Conservation (phyloP, 1,140 invertebrate species). For the Drosophila murphyi region DNA sequence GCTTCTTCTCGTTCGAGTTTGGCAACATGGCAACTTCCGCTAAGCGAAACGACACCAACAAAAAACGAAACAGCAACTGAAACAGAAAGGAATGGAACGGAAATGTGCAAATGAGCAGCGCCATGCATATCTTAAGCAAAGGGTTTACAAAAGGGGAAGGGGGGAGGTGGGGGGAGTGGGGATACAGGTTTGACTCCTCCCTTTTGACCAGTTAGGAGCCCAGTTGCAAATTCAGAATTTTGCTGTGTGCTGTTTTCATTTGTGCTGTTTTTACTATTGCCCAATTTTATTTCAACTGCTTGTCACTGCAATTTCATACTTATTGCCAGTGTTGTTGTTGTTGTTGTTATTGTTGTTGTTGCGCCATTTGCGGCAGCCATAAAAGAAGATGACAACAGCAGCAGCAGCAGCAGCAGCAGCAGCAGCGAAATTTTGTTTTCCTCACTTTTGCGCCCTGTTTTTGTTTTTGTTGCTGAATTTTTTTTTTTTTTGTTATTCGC, state of each 20-base stretch:
- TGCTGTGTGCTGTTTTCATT: slow-evolving; percentile 4
- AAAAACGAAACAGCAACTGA: slow-evolving; percentile 14
- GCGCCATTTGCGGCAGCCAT: slow-evolving; percentile 45
- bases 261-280: slow-evolving; percentile 14
- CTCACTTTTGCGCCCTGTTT: slow-evolving; percentile 11
- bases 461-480: slow-evolving; percentile 25
- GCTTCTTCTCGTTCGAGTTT: slow-evolving; percentile 24
- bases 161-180: not conserved
- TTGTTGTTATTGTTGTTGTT: slow-evolving; percentile 3
- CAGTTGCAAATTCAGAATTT: slow-evolving; percentile 3
- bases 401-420: slow-evolving; percentile 8
- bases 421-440: slow-evolving; percentile 22
- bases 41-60: slow-evolving; percentile 39
- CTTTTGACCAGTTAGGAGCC: not conserved
- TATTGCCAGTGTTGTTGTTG: slow-evolving; percentile 27
- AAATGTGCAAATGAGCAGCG: slow-evolving; percentile 77
- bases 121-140: slow-evolving; percentile 69
- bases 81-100: slow-evolving; percentile 50
- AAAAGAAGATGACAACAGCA: slow-evolving; percentile 64
- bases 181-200: not conserved
- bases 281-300: slow-evolving; percentile 49
- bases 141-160: not conserved
- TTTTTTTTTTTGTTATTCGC: slow-evolving; percentile 2
- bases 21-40: slow-evolving; percentile 54
- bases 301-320: slow-evolving; percentile 49